Evolutionary conservation across 2,797 vertebrate species (phyloP).

Genomic region (Calcarius lapponicus): DNA sequence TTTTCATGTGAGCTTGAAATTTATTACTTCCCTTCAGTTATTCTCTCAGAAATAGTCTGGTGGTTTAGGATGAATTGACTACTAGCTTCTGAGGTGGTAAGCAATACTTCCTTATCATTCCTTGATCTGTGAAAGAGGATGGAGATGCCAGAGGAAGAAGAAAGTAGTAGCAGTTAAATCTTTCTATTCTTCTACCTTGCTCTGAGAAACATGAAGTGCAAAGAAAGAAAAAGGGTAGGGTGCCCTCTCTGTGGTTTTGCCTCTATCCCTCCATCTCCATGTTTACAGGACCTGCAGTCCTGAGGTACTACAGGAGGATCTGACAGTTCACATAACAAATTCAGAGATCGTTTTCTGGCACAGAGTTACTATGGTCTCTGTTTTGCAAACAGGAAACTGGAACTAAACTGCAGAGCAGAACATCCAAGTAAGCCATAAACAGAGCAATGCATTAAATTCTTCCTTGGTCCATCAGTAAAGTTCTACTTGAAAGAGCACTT

Average conservation of each 20-base stretch:
- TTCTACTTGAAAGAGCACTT: background rate
- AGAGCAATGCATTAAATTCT: background rate
- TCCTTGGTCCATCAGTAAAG: background rate
- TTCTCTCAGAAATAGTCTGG: background rate
- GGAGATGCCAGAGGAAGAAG: slow-evolving; percentile 4
- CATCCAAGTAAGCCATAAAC: background rate
- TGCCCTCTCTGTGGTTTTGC: background rate
- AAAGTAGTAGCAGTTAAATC: slow-evolving; percentile 18
- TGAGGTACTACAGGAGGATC: background rate
- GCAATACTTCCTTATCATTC: slow-evolving; percentile 23
- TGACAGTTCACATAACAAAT: background rate
- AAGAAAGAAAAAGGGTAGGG: background rate
- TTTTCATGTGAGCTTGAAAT: slow-evolving; percentile 45
- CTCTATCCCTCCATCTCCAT: background rate
- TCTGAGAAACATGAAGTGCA: background rate
- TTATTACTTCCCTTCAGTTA: slow-evolving; percentile 52
- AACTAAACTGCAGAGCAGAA: background rate
- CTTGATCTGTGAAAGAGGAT: slow-evolving; percentile 27
- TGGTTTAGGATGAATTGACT: slow-evolving; percentile 28
- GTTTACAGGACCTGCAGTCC: background rate
- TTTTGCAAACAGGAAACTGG: slow-evolving; percentile 34
- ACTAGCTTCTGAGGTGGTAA: background rate
- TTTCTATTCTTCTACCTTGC: background rate
- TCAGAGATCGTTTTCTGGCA: background rate
- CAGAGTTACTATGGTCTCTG: background rate